phyloP scores from a whole-genome alignment of 2,888 invertebrate genomes.

The Epinotia bilunana region DNA sequence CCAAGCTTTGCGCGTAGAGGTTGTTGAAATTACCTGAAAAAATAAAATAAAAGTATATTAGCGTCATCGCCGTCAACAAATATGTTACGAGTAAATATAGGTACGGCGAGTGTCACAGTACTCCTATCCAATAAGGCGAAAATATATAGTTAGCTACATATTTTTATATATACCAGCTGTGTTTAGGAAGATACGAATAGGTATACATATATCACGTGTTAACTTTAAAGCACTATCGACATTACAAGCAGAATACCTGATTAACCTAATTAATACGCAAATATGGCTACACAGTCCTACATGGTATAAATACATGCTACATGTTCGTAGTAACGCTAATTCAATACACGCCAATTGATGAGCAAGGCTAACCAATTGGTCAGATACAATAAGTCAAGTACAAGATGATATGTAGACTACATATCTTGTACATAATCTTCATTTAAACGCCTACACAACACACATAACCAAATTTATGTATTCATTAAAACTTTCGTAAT shows the following conservation, averaged over 20 bases:
- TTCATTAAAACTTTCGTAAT: no score
- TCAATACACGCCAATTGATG: constrained; percentile 19
- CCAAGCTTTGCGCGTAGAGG: not conserved
- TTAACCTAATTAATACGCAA: constrained; percentile 25
- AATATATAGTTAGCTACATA: no score
- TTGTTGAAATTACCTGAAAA: not conserved
- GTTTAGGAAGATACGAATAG: no score
- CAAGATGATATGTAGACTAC: not conserved
- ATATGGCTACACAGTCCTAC: not conserved
- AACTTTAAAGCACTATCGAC: not conserved
- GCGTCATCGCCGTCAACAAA: not conserved
- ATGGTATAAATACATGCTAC: not conserved
- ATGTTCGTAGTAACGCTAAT: constrained; percentile 3
- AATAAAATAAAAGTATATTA: not conserved
- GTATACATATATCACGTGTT: not conserved
- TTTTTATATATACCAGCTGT: no score
- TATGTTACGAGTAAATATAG: no score
- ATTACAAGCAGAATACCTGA: constrained; percentile 9
- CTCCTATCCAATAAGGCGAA: no score
- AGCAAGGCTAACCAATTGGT: constrained; percentile 21
- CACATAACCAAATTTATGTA: no score
- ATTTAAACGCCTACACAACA: no score
- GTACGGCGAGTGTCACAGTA: no score
- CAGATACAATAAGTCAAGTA: constrained; percentile 7
- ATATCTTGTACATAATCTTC: not conserved